Evolutionary conservation across 1,140 invertebrate species (phyloP).

Genomic region (Phymastichus coffea): DNA sequence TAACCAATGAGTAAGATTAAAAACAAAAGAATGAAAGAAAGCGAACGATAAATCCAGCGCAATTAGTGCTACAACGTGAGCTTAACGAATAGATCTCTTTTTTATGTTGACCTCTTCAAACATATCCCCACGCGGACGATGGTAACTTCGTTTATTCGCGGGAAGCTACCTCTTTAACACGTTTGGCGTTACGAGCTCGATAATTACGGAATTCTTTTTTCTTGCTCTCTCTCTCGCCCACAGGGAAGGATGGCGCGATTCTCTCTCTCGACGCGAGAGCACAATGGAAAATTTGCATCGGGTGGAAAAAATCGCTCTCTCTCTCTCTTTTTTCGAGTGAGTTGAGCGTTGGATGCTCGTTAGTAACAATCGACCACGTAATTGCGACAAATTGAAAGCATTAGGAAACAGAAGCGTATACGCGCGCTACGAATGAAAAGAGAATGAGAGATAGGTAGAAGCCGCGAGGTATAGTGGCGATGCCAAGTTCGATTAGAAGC

Average conservation of each 20-base stretch:
- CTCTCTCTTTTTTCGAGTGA: neutral
- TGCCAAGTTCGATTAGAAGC: slow-evolving; percentile 20
- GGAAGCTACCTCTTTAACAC: too few species aligned
- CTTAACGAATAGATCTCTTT: neutral
- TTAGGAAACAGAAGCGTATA: neutral
- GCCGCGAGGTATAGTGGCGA: neutral
- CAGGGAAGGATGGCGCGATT: neutral
- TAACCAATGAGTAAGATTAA: too few species aligned
- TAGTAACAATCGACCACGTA: slow-evolving; percentile 13
- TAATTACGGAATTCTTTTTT: too few species aligned
- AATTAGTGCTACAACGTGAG: too few species aligned
- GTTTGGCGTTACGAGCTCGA: too few species aligned
- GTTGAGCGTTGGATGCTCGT: neutral
- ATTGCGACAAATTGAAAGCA: slow-evolving; percentile 28
- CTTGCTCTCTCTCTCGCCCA: neutral
- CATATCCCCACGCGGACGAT: too few species aligned
- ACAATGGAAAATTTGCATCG: neutral
- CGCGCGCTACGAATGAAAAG: slow-evolving; percentile 4
- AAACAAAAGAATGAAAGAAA: too few species aligned
- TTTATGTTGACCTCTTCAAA: neutral
- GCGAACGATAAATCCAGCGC: too few species aligned
- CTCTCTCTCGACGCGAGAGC: neutral
- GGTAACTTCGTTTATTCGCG: too few species aligned
- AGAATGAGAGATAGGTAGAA: neutral
- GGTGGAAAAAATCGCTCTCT: neutral